Evolutionary conservation across 2,797 vertebrate species (phyloP).

Genomic region (Argyrosomus regius): DNA sequence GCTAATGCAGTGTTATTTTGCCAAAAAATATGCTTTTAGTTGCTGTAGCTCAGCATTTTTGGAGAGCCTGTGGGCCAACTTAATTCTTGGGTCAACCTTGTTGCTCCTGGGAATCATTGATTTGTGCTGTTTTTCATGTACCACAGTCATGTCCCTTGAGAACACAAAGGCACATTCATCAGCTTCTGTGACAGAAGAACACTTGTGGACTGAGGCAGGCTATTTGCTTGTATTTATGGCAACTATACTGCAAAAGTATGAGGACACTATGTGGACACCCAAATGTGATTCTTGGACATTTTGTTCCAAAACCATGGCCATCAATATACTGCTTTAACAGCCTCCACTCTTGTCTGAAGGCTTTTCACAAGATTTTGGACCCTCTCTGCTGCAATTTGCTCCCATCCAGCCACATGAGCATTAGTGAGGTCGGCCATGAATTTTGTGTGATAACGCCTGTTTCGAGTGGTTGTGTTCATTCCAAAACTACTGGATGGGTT

Average conservation of each 20-base stretch:
- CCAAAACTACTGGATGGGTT: background rate
- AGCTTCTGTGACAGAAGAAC: conserved; percentile 34
- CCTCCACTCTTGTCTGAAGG: background rate
- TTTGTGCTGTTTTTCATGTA: conserved; percentile 50
- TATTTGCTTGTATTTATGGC: conserved; percentile 37
- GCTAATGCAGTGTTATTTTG: conserved; percentile 29
- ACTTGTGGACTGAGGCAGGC: conserved; percentile 26
- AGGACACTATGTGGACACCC: background rate
- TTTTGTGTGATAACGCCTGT: background rate
- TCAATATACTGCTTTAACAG: background rate
- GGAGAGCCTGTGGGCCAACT: conserved; percentile 25
- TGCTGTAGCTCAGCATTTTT: conserved; percentile 34
- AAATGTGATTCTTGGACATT: conserved; percentile 7
- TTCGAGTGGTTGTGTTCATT: background rate
- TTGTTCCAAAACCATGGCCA: background rate
- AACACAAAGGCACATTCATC: conserved; percentile 50
- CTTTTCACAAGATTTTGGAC: conserved; percentile 3
- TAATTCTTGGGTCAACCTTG: conserved; percentile 36
- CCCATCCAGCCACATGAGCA: background rate
- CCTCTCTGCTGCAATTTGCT: background rate
- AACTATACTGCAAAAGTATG: conserved; percentile 2
- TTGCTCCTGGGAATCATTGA: conserved; percentile 50
- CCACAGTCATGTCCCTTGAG: conserved; percentile 33
- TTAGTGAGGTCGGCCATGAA: background rate
- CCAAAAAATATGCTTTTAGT: conserved; percentile 6